Evolutionary conservation across 23 tunicate genomes (phyloP).

Genomic region (Clavelina lepadiformis): DNA sequence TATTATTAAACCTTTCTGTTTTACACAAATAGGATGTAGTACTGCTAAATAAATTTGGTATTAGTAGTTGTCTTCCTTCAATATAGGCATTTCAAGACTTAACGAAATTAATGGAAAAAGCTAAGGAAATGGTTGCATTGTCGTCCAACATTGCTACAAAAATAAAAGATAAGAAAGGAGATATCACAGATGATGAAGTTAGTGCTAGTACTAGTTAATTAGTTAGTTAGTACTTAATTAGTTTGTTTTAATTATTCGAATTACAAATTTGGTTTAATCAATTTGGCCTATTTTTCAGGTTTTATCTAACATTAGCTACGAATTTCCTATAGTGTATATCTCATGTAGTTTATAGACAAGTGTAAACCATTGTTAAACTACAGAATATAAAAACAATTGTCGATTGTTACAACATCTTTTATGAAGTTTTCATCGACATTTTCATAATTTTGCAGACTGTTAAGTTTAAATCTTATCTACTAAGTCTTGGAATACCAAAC

Average conservation of each 20-base stretch:
- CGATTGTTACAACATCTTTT: too few relatives aligned
- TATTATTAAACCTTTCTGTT: background rate
- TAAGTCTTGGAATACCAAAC: conserved; percentile 91
- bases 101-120: conserved; percentile 81
- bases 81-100: conserved; percentile 83
- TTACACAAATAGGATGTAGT: too few relatives aligned
- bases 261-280: background rate
- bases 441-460: conserved; percentile 50
- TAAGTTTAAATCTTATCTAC: conserved; percentile 78
- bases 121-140: conserved; percentile 86
- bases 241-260: background rate
- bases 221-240: background rate
- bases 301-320: too few relatives aligned
- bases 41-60: background rate
- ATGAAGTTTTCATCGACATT: too few relatives aligned
- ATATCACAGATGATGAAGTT: conserved; percentile 91
- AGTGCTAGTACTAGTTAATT: background rate
- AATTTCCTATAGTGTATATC: too few relatives aligned
- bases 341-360: too few relatives aligned
- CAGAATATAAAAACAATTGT: too few relatives aligned
- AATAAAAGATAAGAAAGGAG: conserved; percentile 93
- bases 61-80: background rate
- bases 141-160: conserved; percentile 62
- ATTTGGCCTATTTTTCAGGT: too few relatives aligned
- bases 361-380: too few relatives aligned